These are phyloP conservation scores for Diadegma fenestrale DNA, from an alignment of 2,888 invertebrate genomes.

Conservation along the genomic window DNA sequence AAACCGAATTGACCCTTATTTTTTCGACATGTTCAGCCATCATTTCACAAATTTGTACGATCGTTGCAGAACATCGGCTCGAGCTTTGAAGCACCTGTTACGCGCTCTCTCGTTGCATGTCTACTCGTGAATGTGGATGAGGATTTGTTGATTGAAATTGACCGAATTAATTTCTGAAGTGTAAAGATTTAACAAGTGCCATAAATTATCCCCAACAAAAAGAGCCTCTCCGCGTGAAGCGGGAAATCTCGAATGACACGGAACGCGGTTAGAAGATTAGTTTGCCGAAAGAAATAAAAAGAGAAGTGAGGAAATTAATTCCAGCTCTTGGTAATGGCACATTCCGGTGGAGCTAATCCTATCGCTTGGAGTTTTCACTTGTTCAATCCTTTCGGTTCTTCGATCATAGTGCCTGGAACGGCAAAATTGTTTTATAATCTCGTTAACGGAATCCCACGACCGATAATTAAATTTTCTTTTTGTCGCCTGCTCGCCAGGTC, in stretches of 20 bases:
- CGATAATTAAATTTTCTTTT: slow-evolving; percentile 14
- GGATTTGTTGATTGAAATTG: slow-evolving; percentile 1
- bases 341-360: slow-evolving; percentile 17
- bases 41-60: background rate
- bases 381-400: slow-evolving; percentile 1
- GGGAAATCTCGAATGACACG: slow-evolving; percentile 11
- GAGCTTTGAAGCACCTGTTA: slow-evolving; percentile 20
- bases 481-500: background rate
- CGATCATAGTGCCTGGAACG: slow-evolving; percentile 26
- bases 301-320: slow-evolving; percentile 50
- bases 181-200: background rate
- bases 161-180: background rate
- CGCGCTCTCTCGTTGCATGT: slow-evolving; percentile 2
- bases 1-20: background rate
- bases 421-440: slow-evolving; percentile 51
- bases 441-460: slow-evolving; percentile 18
- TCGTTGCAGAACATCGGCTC: background rate
- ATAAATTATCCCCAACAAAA: background rate
- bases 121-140: background rate
- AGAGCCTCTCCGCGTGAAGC: background rate
- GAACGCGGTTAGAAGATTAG: slow-evolving; percentile 26
- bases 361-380: background rate
- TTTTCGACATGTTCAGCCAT: background rate
- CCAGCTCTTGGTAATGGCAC: slow-evolving; percentile 43
- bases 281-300: background rate